Evolutionary conservation across 2,888 invertebrate genomes (phyloP).

Genomic region (Trissolcus japonicus): DNA sequence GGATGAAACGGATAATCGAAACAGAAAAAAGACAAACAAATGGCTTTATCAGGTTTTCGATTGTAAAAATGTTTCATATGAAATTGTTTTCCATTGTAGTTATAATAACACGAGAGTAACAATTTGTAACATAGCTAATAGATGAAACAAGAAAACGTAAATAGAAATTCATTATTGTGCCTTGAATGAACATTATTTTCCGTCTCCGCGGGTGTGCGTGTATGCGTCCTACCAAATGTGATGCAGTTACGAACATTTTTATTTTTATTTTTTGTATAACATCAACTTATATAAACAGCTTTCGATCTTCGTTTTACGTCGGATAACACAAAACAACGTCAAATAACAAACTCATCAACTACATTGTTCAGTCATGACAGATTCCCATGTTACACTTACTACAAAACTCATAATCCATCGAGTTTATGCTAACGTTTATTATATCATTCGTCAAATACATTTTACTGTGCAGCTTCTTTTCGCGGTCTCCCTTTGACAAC

Average conservation of each 20-base stretch:
- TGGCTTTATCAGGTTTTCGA: too few species aligned
- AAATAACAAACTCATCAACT: constrained; percentile 30
- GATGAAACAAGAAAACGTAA: constrained; percentile 32
- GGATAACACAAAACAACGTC: constrained; percentile 21
- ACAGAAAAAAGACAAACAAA: background rate
- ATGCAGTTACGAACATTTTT: background rate
- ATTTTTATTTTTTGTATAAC: constrained; percentile 5
- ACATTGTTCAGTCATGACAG: constrained; percentile 19
- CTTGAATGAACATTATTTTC: constrained; percentile 21
- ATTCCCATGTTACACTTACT: constrained; percentile 27
- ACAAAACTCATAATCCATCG: constrained; percentile 29
- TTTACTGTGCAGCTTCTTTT: constrained; percentile 22
- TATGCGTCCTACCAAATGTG: constrained; percentile 17
- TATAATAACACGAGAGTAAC: constrained; percentile 35
- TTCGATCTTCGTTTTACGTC: constrained; percentile 2
- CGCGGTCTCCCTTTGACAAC: background rate
- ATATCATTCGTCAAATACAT: constrained; percentile 11
- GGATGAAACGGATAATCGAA: background rate
- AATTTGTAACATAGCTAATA: constrained; percentile 34
- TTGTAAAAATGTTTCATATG: background rate
- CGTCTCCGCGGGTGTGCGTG: constrained; percentile 34
- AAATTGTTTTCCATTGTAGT: constrained; percentile 19
- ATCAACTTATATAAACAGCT: constrained; percentile 25
- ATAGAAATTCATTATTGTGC: constrained; percentile 35
- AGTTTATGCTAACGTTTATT: constrained; percentile 14